Base-by-base conservation (phyloP, 30 jellyfish, hydroid and myxozoan species). In the Sanderia malayensis region DNA sequence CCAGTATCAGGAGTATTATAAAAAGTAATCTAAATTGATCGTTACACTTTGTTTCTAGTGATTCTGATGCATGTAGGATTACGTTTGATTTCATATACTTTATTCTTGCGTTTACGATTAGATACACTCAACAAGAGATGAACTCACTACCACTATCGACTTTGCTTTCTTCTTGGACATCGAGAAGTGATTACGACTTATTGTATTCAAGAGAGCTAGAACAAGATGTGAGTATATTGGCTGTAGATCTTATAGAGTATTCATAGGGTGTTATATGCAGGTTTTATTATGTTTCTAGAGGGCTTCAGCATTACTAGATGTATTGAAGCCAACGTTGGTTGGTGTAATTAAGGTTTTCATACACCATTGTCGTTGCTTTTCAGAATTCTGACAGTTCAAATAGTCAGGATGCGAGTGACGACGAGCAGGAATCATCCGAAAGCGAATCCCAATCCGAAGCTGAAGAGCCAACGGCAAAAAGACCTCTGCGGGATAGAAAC, bases 1-100 rank as follows among this genome's bases (percentile, higher is more conserved):
- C 34, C 98, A 90, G 65, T 90, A 53, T 64, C 98, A 90, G 46
- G 96, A 90, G 8, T 84, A 82, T 52, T 90, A 52, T 49, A 90
- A 77, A 82, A 37, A 29, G 98, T 90, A 37, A 37, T n/a, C n/a
- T n/a, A n/a, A n/a, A n/a, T n/a, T n/a, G n/a, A n/a, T n/a, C n/a
- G n/a, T n/a, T n/a, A n/a, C n/a, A n/a, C n/a, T n/a, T n/a, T n/a
- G n/a, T n/a, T n/a, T n/a, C n/a, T n/a, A n/a, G n/a, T n/a, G n/a
- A n/a, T n/a, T n/a, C n/a, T n/a, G n/a, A n/a, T n/a, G n/a, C n/a
- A n/a, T n/a, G n/a, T n/a, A n/a, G n/a, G n/a, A n/a, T n/a, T n/a
- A n/a, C n/a, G n/a, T n/a, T n/a, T n/a, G n/a, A n/a, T n/a, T n/a
- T n/a, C n/a, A n/a, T n/a, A n/a, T n/a, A n/a, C n/a, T n/a, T n/a